Conservation (phyloP, 2,888 invertebrate species). For the Heliconius sara region DNA sequence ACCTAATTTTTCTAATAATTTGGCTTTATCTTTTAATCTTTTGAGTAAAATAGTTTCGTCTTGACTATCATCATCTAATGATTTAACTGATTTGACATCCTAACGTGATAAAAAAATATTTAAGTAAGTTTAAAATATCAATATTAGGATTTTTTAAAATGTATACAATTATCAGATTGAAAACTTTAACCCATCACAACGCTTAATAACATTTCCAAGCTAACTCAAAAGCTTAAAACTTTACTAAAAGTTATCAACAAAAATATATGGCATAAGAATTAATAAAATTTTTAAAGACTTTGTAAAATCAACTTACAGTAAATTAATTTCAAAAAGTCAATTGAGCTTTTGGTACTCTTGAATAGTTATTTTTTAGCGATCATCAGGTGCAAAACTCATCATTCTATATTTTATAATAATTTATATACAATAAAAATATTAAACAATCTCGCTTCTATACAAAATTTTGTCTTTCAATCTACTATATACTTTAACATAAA, state of each 20-base stretch:
- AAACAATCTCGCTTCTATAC: too few relatives aligned
- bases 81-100: conserved; percentile 47
- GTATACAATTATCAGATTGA: conserved; percentile 73
- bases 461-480: too few relatives aligned
- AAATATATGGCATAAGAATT: conserved; percentile 54
- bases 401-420: conserved; percentile 49
- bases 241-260: conserved; percentile 48
- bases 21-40: conserved; percentile 79
- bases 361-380: conserved; percentile 58
- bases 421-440: too few relatives aligned
- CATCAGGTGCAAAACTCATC: conserved; percentile 69
- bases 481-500: too few relatives aligned
- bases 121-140: not conserved
- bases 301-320: conserved; percentile 45
- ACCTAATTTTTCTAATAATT: conserved; percentile 79
- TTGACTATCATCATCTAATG: conserved; percentile 66
- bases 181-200: conserved; percentile 79
- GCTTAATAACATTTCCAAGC: conserved; percentile 61
- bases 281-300: conserved; percentile 41
- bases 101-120: not conserved
- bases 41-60: conserved; percentile 70
- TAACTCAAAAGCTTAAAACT: conserved; percentile 51
- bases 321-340: conserved; percentile 53
- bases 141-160: not conserved
- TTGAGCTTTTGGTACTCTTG: conserved; percentile 45